Evolutionary conservation across 2,113 vertebrate species (phyloP).

Genomic region (Willisornis vidua): DNA sequence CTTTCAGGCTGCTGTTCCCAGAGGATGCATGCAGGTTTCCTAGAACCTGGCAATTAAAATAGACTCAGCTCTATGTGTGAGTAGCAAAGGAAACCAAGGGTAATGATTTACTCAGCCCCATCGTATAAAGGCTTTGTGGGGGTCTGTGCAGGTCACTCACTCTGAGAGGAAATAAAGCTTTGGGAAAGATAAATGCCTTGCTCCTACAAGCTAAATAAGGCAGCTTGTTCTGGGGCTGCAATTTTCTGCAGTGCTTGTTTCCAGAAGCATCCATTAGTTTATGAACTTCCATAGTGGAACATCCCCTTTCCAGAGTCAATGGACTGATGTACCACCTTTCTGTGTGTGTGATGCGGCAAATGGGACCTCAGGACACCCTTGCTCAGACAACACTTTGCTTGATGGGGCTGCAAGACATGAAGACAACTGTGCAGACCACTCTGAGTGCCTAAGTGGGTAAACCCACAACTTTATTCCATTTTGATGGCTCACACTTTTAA

Average conservation of each 20-base stretch:
- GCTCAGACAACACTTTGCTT: not conserved
- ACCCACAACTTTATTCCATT: not conserved
- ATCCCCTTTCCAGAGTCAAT: not conserved
- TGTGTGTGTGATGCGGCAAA: not conserved
- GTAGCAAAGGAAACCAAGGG: not conserved
- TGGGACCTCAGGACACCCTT: not conserved
- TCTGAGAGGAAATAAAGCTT: not conserved
- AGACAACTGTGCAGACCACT: not conserved
- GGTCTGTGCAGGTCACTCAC: not conserved
- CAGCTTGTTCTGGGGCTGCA: not conserved
- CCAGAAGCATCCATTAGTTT: not conserved
- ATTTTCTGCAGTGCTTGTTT: not conserved
- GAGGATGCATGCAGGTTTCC: not conserved
- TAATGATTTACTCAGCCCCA: not conserved
- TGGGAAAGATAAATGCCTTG: not conserved
- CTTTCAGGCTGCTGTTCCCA: not conserved
- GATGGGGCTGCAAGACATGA: not conserved
- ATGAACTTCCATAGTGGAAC: not conserved
- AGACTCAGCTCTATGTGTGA: not conserved
- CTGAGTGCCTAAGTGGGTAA: not conserved
- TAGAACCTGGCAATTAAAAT: not conserved
- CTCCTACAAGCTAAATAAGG: not conserved
- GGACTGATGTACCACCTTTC: not conserved
- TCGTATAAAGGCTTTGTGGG: not conserved
- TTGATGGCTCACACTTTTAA: not conserved